Conservation (phyloP, 2,888 invertebrate genomes). For the Ornithoptera alexandrae region DNA sequence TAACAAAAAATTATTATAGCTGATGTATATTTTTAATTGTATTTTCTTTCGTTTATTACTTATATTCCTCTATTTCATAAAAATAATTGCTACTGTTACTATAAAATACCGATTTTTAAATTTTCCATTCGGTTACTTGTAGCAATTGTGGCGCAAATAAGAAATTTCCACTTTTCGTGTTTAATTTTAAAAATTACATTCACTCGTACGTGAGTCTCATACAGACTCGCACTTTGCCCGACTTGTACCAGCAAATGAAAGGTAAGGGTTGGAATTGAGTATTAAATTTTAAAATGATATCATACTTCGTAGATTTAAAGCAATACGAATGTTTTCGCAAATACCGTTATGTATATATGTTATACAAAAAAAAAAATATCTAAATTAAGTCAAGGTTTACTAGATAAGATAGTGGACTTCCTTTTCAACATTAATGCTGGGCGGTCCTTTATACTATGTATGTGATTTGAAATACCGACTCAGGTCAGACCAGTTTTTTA, state of each 20-base stretch:
- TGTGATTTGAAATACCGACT: too few relatives aligned
- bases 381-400: too few relatives aligned
- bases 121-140: conserved; percentile 16
- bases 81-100: conserved; percentile 35
- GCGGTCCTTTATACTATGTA: too few relatives aligned
- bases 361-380: too few relatives aligned
- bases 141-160: conserved; percentile 51
- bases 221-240: conserved; percentile 56
- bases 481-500: too few relatives aligned
- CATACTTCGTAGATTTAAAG: conserved; percentile 4
- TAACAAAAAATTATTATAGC: too few relatives aligned
- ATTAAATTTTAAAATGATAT: conserved; percentile 24
- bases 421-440: too few relatives aligned
- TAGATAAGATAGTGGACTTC: too few relatives aligned
- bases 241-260: conserved; percentile 35
- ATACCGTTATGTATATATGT: too few relatives aligned
- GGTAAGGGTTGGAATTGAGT: conserved; percentile 32
- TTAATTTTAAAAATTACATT: conserved; percentile 56
- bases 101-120: conserved; percentile 19
- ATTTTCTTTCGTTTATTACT: too few relatives aligned
- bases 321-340: too few relatives aligned
- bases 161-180: conserved; percentile 44
- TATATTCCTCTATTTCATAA: background rate
- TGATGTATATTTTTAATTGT: too few relatives aligned
- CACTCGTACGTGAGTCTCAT: conserved; percentile 46